phyloP scores from a whole-genome alignment of 1,140 invertebrate genomes.

The Thereuonema tuberculata region DNA sequence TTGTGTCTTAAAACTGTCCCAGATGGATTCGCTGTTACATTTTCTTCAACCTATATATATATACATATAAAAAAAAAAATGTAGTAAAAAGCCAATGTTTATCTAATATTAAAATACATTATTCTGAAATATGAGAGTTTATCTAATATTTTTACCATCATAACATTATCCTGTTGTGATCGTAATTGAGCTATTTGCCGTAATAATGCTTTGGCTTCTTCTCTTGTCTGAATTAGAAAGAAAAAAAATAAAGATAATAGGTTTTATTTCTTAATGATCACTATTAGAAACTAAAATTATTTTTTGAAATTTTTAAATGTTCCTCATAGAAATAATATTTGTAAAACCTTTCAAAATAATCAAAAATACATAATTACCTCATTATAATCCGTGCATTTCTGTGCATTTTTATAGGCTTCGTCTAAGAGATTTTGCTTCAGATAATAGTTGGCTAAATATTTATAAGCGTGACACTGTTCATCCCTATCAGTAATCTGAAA shows the following conservation, averaged over 20 bases:
- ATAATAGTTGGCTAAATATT: constrained; percentile 82
- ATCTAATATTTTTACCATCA: constrained; percentile 7
- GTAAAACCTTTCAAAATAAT: too few species aligned
- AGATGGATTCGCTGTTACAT: not conserved
- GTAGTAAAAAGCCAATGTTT: not conserved
- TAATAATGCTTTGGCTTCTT: constrained; percentile 75
- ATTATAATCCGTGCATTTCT: constrained; percentile 75
- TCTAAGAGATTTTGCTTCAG: constrained; percentile 61
- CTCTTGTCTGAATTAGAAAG: constrained; percentile 54
- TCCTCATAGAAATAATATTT: constrained; percentile 7
- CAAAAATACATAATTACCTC: constrained; percentile 29
- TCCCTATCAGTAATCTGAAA: constrained; percentile 46
- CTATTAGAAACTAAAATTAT: too few species aligned
- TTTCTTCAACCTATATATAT: constrained; percentile 1
- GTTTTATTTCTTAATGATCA: not conserved
- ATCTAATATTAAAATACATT: not conserved
- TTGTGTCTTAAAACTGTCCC: not conserved
- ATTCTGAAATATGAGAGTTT: not conserved
- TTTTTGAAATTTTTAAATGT: constrained; percentile 10
- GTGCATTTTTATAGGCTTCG: constrained; percentile 75
- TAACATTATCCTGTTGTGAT: constrained; percentile 32
- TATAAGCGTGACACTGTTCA: constrained; percentile 68
- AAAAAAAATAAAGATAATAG: constrained; percentile 17
- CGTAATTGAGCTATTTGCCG: constrained; percentile 60
- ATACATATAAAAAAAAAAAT: not conserved